Base-by-base conservation (phyloP, 2,888 invertebrate species). In the Prenolepis imparis region DNA sequence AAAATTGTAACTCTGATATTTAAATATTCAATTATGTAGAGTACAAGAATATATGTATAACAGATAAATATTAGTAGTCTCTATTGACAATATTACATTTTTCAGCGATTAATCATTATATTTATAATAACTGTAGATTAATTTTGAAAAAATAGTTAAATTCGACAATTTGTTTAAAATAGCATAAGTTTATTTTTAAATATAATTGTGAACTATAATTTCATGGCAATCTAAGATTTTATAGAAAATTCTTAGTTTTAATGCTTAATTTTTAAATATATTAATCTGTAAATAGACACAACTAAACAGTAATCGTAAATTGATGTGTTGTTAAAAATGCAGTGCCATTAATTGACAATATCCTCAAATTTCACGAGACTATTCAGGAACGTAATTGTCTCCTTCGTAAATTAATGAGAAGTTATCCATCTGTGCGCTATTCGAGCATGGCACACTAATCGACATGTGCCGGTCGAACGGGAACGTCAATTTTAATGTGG, bases 401-500 rank as follows among this genome's bases (percentile, higher is more conserved):
- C 64, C 61, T 81, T 63, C 87, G 74, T 77, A 85, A 72, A 81
- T 81, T 81, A 77, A 83, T 44, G 75, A 77, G 59, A 77, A 77
- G 39, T 63, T 77, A 52, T 28, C 24, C 67, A 68, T 39, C 52
- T 61, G 36, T 44, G 52, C 28, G 24, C 24, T 48, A 63, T 68
- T 83, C 64, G 75, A 87, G 48, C 59, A 57, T 70, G 57, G 57
- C 64, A 55, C 64, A 84, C 85, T 83, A 86, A 89, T 89, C 83
- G 85, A 89, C 87, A 87, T 84, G 86, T 48, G 52, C 18, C 55
- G 84, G 84, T 85, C 77, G 82, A 86, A 83, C 67, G 86, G 59
- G 48, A 73, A 66, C 84, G 84, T 84, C 84, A 86, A 86, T 89
- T 89, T 87, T 89, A 86, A 89, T 86, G 84, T 68, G 81, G 83